These are phyloP conservation scores for Neotragus moschatus DNA, from an alignment of 2,113 vertebrate species.

Conservation along the genomic window DNA sequence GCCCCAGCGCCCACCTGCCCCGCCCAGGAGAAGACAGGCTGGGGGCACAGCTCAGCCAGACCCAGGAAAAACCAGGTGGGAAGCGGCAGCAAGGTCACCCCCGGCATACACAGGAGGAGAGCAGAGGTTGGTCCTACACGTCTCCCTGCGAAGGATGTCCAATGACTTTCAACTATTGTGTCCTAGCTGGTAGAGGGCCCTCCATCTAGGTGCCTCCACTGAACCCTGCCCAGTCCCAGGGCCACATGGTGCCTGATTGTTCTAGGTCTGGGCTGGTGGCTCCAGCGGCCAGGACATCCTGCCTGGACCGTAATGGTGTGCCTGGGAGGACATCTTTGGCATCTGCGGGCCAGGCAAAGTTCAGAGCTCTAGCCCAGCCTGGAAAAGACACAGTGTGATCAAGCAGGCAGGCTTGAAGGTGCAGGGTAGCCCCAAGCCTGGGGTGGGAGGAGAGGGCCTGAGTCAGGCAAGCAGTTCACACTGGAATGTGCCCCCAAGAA, in stretches of 20 bases:
- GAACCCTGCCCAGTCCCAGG: neutral
- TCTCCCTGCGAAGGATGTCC: neutral
- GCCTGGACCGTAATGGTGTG: rapidly evolving
- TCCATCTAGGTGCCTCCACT: neutral
- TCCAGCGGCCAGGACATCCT: neutral
- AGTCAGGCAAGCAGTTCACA: neutral
- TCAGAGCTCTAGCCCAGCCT: neutral
- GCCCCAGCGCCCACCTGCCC: conserved; percentile 65
- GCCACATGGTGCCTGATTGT: rapidly evolving
- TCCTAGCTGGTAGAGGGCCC: neutral
- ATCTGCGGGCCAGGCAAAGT: neutral
- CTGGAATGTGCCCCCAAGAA: neutral
- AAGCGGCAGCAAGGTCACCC: neutral
- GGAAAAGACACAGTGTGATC: neutral
- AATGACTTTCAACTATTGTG: neutral
- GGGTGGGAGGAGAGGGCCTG: neutral
- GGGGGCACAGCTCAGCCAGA: neutral
- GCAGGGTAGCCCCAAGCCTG: neutral
- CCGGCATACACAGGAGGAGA: neutral
- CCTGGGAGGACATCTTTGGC: neutral
- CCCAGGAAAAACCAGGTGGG: neutral
- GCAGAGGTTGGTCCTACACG: neutral
- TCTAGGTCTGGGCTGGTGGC: neutral
- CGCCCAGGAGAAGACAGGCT: conserved; percentile 37
- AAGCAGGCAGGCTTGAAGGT: neutral